Evolutionary conservation across 2,797 vertebrate species (phyloP).

Genomic region (Etheostoma nigrum): DNA sequence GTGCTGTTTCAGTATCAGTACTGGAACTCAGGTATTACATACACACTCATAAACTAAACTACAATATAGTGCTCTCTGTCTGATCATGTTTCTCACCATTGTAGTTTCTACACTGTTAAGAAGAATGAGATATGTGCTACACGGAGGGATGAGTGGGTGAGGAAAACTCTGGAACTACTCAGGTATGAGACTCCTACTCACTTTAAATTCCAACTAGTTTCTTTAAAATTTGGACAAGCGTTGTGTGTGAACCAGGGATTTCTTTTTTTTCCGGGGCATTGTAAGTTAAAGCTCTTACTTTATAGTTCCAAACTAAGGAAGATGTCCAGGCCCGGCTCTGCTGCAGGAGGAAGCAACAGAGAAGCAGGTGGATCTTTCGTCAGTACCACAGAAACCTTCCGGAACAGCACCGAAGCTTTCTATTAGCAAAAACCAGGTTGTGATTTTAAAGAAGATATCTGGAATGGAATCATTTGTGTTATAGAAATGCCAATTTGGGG

Average conservation of each 20-base stretch:
- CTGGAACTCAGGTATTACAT: neutral
- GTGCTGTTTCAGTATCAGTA: neutral
- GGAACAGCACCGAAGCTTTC: slow-evolving; percentile 19
- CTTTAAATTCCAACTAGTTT: neutral
- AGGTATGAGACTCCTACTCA: slow-evolving; percentile 66
- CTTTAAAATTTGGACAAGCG: neutral
- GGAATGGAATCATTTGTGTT: neutral
- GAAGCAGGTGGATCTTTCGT: slow-evolving; percentile 10
- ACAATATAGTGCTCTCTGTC: neutral
- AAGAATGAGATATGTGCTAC: slow-evolving; percentile 68
- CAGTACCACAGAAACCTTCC: neutral
- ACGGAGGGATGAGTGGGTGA: slow-evolving; percentile 76
- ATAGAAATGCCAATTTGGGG: neutral
- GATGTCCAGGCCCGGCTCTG: slow-evolving; percentile 41
- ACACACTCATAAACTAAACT: neutral
- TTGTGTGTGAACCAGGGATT: neutral
- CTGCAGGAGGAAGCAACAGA: neutral
- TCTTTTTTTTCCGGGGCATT: neutral
- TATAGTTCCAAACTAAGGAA: slow-evolving; percentile 69
- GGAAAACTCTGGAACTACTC: slow-evolving; percentile 55
- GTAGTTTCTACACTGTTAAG: slow-evolving; percentile 75
- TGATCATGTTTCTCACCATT: slow-evolving; percentile 22
- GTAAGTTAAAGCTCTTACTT: slow-evolving; percentile 1
- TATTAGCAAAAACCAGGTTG: slow-evolving; percentile 4
- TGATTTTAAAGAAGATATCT: neutral